Evolutionary conservation across 2,888 invertebrate species (phyloP).

Genomic region (Gasteruption jaculator): DNA sequence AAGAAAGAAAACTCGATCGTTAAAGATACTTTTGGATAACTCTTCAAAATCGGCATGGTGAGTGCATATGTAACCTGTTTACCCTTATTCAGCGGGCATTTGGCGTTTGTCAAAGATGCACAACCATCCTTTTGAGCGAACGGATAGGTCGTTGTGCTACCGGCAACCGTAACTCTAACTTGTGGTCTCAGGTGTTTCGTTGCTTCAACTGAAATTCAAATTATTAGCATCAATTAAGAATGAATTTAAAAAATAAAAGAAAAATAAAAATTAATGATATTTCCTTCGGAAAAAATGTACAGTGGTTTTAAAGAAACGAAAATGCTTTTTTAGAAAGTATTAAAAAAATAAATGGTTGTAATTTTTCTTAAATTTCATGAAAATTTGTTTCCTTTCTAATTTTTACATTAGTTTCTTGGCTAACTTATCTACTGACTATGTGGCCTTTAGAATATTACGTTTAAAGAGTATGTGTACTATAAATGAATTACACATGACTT

Average conservation of each 20-base stretch:
- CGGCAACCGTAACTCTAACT: constrained; percentile 31
- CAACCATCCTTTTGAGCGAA: constrained; percentile 40
- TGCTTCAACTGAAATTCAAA: constrained; percentile 26
- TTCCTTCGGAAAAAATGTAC: too few species aligned
- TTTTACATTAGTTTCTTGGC: too few species aligned
- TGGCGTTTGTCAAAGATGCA: constrained; percentile 26
- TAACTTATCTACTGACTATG: too few species aligned
- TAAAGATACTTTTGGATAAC: constrained; percentile 32
- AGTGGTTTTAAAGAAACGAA: too few species aligned
- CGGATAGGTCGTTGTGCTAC: constrained; percentile 26
- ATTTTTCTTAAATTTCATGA: too few species aligned
- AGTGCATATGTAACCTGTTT: constrained; percentile 39
- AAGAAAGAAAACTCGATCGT: constrained; percentile 32
- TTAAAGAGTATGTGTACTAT: too few species aligned
- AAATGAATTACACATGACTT: too few species aligned
- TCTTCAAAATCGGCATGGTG: constrained; percentile 32
- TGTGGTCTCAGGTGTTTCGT: constrained; percentile 29
- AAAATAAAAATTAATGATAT: background rate
- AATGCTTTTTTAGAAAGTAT: too few species aligned
- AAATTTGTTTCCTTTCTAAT: too few species aligned
- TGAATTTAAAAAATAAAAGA: constrained; percentile 1
- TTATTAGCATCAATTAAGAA: background rate
- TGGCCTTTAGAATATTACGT: too few species aligned
- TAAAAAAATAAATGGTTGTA: too few species aligned
- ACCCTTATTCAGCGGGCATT: constrained; percentile 40